Conservation (phyloP, 2,797 vertebrate genomes). For the Pelochelys cantorii region DNA sequence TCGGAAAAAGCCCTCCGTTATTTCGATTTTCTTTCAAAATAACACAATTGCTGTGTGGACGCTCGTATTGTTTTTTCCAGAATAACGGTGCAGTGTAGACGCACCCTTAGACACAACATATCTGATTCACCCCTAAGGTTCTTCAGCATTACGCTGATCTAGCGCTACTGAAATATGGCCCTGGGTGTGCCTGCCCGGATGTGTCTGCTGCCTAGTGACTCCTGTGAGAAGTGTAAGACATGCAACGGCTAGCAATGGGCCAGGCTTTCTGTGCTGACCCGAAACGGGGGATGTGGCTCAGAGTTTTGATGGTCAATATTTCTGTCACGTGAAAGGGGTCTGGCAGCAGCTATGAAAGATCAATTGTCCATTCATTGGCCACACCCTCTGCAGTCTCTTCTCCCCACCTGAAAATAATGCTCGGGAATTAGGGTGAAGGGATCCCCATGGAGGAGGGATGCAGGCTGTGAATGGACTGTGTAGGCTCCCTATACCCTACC, state of each 20-base stretch:
- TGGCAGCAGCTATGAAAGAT: background rate
- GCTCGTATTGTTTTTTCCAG: too few relatives aligned
- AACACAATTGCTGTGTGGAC: too few relatives aligned
- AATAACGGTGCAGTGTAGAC: too few relatives aligned
- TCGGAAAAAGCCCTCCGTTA: too few relatives aligned
- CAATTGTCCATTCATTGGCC: background rate
- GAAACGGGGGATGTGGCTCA: background rate
- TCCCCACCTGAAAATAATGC: background rate
- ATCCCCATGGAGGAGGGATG: background rate
- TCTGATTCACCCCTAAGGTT: background rate
- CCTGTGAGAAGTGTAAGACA: background rate
- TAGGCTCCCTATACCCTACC: background rate
- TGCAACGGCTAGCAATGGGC: background rate
- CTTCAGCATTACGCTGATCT: background rate
- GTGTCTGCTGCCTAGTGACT: fast-evolving
- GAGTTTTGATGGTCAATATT: background rate
- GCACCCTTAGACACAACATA: background rate
- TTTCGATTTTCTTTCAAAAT: too few relatives aligned
- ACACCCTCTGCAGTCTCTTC: background rate
- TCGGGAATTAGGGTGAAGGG: background rate
- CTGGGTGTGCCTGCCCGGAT: fast-evolving
- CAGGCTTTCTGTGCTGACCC: background rate
- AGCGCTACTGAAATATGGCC: background rate
- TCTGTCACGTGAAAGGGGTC: fast-evolving
- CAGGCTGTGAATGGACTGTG: background rate